Percentiles rank a stretch among this genome's conserved stretches.
phyloP scores from a whole-genome alignment of 1,140 invertebrate species.

The Oreohelix idahoensis region DNA sequence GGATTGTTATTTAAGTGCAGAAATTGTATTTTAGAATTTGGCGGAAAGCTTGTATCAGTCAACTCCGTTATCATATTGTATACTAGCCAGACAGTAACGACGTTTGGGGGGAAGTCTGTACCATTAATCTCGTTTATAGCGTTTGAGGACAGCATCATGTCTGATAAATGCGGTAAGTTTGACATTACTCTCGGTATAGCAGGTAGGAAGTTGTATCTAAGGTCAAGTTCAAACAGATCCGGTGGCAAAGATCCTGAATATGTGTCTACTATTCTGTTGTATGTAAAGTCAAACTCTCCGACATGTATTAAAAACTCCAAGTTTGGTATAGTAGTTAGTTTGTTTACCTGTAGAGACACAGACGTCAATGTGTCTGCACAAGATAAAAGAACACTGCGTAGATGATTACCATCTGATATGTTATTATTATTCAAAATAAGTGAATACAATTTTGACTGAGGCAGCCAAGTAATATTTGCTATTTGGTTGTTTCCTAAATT shows the following conservation, averaged over 20 bases:
- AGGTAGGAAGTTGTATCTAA: not conserved
- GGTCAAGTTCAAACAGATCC: not conserved
- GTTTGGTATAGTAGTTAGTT: not conserved
- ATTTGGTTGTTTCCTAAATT: not conserved
- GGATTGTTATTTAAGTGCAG: not conserved
- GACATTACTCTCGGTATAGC: not conserved
- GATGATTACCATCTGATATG: not conserved
- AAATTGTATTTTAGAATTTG: not conserved
- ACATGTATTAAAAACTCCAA: not conserved
- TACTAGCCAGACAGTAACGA: not conserved
- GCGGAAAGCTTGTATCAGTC: not conserved
- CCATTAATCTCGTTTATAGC: not conserved
- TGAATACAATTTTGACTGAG: not conserved
- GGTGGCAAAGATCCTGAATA: not conserved
- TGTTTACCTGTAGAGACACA: not conserved
- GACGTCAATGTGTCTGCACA: not conserved
- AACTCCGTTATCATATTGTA: not conserved
- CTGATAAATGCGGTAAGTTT: not conserved
- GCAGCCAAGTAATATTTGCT: not conserved
- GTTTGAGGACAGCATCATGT: not conserved
- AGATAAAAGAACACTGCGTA: not conserved
- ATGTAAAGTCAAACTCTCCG: not conserved
- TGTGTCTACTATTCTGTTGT: not conserved
- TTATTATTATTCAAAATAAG: not conserved
- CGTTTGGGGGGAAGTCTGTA: not conserved